Evolutionary conservation across 1,140 invertebrate species (phyloP).

Genomic region (Sarcophaga peregrina): DNA sequence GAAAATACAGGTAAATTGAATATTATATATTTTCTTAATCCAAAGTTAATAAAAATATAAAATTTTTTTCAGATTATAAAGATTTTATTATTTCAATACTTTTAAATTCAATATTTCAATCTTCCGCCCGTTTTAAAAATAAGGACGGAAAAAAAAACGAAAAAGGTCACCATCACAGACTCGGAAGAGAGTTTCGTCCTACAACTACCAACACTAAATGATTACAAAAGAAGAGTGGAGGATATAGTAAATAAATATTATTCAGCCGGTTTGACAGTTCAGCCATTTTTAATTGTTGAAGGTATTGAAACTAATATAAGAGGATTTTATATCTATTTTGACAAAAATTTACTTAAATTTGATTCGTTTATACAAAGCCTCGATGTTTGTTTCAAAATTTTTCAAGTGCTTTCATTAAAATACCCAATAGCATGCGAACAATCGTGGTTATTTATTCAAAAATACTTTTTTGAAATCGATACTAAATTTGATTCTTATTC

Average conservation of each 20-base stretch:
- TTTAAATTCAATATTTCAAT: no score
- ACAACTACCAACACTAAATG: neutral
- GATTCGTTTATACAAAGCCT: no score
- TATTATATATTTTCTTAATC: no score
- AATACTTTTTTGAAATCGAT: neutral
- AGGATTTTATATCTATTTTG: no score
- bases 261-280: conserved; percentile 7
- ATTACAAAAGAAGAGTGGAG: neutral
- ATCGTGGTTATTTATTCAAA: neutral
- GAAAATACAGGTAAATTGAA: no score
- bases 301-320: neutral
- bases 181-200: conserved; percentile 1
- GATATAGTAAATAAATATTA: conserved; percentile 9
- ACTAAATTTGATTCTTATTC: neutral
- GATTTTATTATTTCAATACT: no score
- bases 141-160: neutral
- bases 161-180: conserved; percentile 1
- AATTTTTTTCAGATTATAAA: no score
- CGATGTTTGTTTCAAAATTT: no score
- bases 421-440: neutral
- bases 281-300: conserved; percentile 23
- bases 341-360: no score
- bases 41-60: neutral
- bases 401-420: neutral
- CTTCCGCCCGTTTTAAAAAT: neutral